Evolutionary conservation across 2,113 vertebrate genomes (phyloP), one percentile per base, ranked within the genome.

Genomic region (Chaetodon auriga): DNA sequence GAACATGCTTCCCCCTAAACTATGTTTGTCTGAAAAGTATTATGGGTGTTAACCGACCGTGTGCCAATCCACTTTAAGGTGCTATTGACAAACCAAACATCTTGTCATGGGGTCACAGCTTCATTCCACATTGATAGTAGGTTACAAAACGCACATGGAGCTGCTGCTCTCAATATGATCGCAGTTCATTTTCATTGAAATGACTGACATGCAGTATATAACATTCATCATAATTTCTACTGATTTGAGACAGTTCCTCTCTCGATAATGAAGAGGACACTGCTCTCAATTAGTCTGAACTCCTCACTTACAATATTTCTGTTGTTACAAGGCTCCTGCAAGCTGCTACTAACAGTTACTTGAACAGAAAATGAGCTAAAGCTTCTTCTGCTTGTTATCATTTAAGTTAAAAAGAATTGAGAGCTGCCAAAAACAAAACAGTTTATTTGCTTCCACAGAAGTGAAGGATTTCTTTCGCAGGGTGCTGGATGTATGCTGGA

Each of bases 1-100:
- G 75, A 70, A 68, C 82, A 49, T 6, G 60, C 68, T 64, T 83
- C 57, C 13, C 46, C 58, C 62, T 0, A 6, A 63, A 83, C 18
- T 21, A 10, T 70, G 85, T 87, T 74, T 80, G 72, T 14, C 68
- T 65, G 13, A 77, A 74, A 60, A 58, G 19, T 57, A 83, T 87
- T 92, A 63, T 92, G 49, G 16, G 14, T 78, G 75, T 81, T 83
- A 83, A 90, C 46, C 86, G 90, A 90, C 41, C 71, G 35, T 90
- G 82, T 63, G 5, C 21, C 48, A 78, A 84, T 83, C 83, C 81
- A 84, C 83, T 89, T 82, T n/a, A 46, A 68, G 8, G 15, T 48
- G 71, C 79, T 71, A 61, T 81, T 84, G 82, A 78, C 75, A 81
- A 76, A 81, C 66, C 72, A 65, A 79, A 80, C 55, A 68, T 82